Evolutionary conservation across 2,797 vertebrate species (phyloP).

Genomic region (Falco columbarius): DNA sequence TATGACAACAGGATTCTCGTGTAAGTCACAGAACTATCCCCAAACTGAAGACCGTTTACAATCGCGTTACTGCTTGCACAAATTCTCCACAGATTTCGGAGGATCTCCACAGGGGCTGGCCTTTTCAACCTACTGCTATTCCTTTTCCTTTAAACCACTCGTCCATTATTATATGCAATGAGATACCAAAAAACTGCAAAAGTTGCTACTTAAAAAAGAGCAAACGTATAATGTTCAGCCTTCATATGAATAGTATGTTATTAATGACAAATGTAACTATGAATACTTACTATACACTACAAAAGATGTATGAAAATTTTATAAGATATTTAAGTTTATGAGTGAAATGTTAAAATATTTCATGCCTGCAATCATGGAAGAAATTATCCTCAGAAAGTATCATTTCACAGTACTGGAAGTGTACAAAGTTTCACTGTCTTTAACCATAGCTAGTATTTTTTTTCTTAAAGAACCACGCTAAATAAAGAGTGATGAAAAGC

Average conservation of each 20-base stretch:
- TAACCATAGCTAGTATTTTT: not conserved
- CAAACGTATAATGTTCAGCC: not conserved
- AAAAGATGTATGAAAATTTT: not conserved
- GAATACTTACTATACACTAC: not conserved
- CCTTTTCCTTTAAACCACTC: not conserved
- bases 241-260: not conserved
- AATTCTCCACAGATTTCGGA: not conserved
- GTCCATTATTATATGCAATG: not conserved
- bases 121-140: not conserved
- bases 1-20: not conserved
- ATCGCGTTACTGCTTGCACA: not conserved
- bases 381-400: not conserved
- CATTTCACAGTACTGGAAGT: not conserved
- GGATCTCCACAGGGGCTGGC: not conserved
- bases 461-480: not conserved
- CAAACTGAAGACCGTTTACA: not conserved
- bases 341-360: not conserved
- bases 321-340: not conserved
- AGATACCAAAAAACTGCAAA: not conserved
- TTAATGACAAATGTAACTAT: not conserved
- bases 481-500: not conserved
- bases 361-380: not conserved
- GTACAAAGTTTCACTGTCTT: not conserved
- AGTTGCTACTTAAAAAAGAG: not conserved
- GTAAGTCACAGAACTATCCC: not conserved